Percentiles rank a stretch among this genome's conserved stretches.
Conservation (phyloP, 2,888 invertebrate species). For the Antheraea assamensis region DNA sequence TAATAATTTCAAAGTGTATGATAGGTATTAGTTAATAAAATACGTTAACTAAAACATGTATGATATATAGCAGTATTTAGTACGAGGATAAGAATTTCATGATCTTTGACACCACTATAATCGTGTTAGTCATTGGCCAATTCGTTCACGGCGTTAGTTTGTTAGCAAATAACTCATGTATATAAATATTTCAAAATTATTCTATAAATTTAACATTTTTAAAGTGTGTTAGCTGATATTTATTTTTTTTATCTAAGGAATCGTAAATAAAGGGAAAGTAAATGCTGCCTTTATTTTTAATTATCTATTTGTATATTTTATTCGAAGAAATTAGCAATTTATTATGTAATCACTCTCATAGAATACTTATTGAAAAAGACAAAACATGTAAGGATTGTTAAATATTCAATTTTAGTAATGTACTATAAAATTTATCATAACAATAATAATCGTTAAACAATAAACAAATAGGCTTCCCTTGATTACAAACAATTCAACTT, state of each 20-base stretch:
- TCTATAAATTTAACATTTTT: neutral
- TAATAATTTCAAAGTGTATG: neutral
- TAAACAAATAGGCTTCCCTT: conserved; percentile 19
- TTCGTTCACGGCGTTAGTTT: conserved; percentile 47
- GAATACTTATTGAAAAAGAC: neutral
- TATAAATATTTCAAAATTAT: conserved; percentile 24
- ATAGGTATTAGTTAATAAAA: neutral
- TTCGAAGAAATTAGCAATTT: neutral
- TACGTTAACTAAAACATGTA: neutral
- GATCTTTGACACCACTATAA: conserved; percentile 47
- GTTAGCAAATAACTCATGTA: conserved; percentile 36
- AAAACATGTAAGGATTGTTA: neutral
- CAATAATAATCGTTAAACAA: conserved; percentile 18
- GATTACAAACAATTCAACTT: conserved; percentile 47
- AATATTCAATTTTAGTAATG: neutral
- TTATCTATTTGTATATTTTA: neutral
- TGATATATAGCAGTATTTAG: neutral
- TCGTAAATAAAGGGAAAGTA: neutral
- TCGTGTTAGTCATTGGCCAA: conserved; percentile 35
- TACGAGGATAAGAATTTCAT: conserved; percentile 20
- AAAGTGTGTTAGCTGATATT: neutral
- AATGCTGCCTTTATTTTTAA: neutral
- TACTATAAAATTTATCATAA: conserved; percentile 7
- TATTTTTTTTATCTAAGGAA: neutral
- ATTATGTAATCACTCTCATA: neutral